Conservation (phyloP, 2,113 vertebrate genomes). For the Eublepharis macularius region DNA sequence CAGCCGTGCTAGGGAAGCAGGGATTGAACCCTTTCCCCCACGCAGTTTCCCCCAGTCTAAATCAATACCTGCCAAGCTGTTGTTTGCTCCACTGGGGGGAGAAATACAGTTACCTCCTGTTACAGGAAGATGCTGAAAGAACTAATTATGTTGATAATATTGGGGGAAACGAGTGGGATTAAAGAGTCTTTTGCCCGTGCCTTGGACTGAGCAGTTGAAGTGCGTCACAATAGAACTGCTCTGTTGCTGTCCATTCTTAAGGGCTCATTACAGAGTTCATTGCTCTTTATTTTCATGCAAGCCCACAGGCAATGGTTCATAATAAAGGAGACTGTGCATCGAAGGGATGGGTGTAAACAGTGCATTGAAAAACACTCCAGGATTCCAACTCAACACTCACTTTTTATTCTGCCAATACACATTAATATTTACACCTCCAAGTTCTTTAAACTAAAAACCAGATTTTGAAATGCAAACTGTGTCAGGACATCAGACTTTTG, state of each 20-base stretch:
- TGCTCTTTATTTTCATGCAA: not conserved
- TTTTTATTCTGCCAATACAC: conserved; percentile 29
- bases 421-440: conserved; percentile 22
- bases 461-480: not conserved
- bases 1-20: not conserved
- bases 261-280: not conserved
- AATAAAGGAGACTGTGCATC: not conserved
- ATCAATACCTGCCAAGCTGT: not conserved
- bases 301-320: not conserved
- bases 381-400: conserved; percentile 23
- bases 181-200: not conserved
- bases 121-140: too few species aligned
- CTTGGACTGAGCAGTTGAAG: not conserved
- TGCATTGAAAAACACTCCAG: conserved; percentile 2
- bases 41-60: not conserved
- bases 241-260: not conserved
- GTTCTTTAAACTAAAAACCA: conserved; percentile 1
- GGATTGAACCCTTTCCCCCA: not conserved
- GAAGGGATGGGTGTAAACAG: not conserved
- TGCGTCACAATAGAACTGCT: not conserved
- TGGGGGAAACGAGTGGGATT: not conserved
- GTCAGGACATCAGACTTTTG: not conserved
- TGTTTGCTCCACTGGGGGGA: not conserved
- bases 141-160: too few species aligned
- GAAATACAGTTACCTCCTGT: not conserved